These are phyloP conservation scores for Larimichthys polyactis DNA, from an alignment of 2,113 vertebrate genomes.

Conservation along the genomic window DNA sequence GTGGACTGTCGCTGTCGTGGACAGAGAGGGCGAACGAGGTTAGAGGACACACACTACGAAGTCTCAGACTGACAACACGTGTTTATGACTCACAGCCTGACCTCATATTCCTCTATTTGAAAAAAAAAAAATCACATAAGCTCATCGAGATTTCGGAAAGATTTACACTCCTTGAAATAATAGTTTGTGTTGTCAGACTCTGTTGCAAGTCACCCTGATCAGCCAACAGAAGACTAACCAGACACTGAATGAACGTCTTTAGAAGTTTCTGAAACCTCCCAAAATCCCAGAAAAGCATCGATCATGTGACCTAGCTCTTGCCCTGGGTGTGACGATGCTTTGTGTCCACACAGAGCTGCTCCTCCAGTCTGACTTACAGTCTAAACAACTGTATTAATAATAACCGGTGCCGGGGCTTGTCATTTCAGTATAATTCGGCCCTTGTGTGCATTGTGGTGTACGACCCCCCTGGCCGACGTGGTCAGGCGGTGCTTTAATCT, in stretches of 20 bases:
- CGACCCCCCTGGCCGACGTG: conserved; percentile 24
- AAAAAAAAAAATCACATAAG: neutral
- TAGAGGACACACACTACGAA: conserved; percentile 9
- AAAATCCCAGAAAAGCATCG: neutral
- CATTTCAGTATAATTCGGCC: conserved; percentile 48
- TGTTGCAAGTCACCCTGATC: neutral
- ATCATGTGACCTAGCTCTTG: neutral
- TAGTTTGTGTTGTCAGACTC: neutral
- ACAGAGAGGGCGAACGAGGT: conserved; percentile 55
- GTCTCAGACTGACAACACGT: conserved; percentile 1
- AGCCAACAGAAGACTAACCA: neutral
- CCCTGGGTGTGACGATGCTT: neutral
- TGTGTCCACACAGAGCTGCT: conserved; percentile 29
- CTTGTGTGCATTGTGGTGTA: conserved; percentile 25
- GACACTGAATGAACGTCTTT: neutral
- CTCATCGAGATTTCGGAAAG: neutral
- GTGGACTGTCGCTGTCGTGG: conserved; percentile 91
- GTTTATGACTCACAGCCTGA: conserved; percentile 44
- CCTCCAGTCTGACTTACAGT: neutral
- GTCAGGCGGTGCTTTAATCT: conserved; percentile 69
- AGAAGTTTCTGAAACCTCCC: neutral
- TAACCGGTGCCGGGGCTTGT: conserved; percentile 33
- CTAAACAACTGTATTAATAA: conserved; percentile 44
- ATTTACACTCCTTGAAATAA: neutral
- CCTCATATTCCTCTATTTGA: conserved; percentile 4